A percentile compares a stretch with the other conserved stretches of the same genome.
These are phyloP conservation scores for Electrophaes corylata DNA, from an alignment of 2,888 invertebrate species.

Conservation along the genomic window DNA sequence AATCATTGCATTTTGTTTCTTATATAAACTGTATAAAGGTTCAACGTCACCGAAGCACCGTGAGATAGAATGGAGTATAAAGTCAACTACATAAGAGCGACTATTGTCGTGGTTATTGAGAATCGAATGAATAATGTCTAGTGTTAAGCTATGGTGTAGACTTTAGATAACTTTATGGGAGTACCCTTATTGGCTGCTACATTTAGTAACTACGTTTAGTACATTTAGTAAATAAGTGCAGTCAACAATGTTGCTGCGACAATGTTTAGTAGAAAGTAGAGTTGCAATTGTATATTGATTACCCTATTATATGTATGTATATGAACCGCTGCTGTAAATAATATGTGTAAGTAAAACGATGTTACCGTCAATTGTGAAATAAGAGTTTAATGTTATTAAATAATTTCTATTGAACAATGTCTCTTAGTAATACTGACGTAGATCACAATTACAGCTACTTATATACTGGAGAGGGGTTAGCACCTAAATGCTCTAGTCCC, in stretches of 20 bases:
- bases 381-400: slow-evolving; percentile 85
- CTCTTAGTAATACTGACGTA: slow-evolving; percentile 82
- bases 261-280: slow-evolving; percentile 22
- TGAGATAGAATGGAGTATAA: too few species aligned
- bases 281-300: slow-evolving; percentile 38
- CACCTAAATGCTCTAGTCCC: slow-evolving; percentile 6
- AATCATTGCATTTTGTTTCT: too few species aligned
- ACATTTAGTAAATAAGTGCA: slow-evolving; percentile 10
- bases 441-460: slow-evolving; percentile 63
- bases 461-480: slow-evolving; percentile 15
- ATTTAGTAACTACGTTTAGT: too few species aligned
- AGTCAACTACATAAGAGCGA: background rate
- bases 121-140: background rate
- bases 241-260: slow-evolving; percentile 17
- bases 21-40: too few species aligned
- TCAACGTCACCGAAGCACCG: too few species aligned
- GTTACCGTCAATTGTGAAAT: slow-evolving; percentile 84
- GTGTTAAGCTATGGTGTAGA: slow-evolving; percentile 1
- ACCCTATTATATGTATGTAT: slow-evolving; percentile 61
- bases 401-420: slow-evolving; percentile 80
- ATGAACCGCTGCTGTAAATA: slow-evolving; percentile 79
- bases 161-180: slow-evolving; percentile 8
- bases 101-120: background rate
- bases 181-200: slow-evolving; percentile 19
- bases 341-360: slow-evolving; percentile 83